phyloP scores from a whole-genome alignment of 1,140 invertebrate species.

The Lethrus apterus region DNA sequence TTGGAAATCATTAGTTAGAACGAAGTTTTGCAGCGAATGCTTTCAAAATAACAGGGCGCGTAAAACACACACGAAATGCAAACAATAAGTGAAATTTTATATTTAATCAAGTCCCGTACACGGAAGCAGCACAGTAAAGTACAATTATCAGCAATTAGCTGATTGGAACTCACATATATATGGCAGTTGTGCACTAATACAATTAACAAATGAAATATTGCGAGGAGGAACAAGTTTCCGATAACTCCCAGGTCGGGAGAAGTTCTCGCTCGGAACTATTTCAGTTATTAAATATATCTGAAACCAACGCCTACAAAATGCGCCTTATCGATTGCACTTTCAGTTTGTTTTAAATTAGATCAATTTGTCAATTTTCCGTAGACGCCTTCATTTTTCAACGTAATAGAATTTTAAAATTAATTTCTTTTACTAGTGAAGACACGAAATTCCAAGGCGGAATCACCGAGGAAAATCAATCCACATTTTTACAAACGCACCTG shows the following conservation, averaged over 20 bases:
- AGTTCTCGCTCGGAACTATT: constrained; percentile 7
- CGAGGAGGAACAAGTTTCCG: constrained; percentile 11
- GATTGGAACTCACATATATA: constrained; percentile 27
- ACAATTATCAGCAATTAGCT: constrained; percentile 33
- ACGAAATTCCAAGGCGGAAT: too few species aligned
- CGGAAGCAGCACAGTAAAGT: constrained; percentile 18
- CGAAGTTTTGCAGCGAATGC: too few species aligned
- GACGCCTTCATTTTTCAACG: constrained; percentile 8
- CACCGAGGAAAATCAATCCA: too few species aligned
- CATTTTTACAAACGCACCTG: too few species aligned
- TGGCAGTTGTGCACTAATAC: constrained; percentile 19
- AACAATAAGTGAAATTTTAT: constrained; percentile 30
- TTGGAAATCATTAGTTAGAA: too few species aligned
- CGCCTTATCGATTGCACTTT: constrained; percentile 15
- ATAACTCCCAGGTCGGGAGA: constrained; percentile 4
- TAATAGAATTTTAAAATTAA: constrained; percentile 14
- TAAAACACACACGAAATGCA: constrained; percentile 15
- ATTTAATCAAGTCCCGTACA: constrained; percentile 24
- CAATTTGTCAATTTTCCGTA: constrained; percentile 16
- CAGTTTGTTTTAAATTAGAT: constrained; percentile 19
- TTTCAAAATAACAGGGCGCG: constrained; percentile 4
- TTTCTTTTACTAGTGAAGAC: too few species aligned
- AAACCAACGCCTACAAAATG: constrained; percentile 15
- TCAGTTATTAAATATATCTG: constrained; percentile 17
- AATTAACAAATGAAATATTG: constrained; percentile 27